Evolutionary conservation across 2,888 invertebrate species (phyloP).

Genomic region (Folsomia candida): DNA sequence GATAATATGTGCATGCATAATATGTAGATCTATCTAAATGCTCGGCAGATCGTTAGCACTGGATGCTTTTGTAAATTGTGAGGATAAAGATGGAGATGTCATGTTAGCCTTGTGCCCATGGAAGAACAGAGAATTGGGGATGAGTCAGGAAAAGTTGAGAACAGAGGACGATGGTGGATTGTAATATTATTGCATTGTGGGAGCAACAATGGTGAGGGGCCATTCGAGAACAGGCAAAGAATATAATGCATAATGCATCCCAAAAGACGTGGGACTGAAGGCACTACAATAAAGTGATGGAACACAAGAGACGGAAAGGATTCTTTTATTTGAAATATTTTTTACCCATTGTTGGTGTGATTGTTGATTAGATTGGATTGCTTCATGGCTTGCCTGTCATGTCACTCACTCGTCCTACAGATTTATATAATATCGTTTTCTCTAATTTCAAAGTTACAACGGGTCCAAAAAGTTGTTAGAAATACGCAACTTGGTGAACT

Average conservation of each 20-base stretch:
- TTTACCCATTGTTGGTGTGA: slow-evolving; percentile 12
- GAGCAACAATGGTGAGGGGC: background rate
- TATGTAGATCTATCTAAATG: too few species aligned
- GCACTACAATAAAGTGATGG: background rate
- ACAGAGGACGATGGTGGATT: background rate
- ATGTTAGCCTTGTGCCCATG: too few species aligned
- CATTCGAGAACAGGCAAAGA: background rate
- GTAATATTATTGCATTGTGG: background rate
- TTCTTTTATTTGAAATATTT: slow-evolving; percentile 1
- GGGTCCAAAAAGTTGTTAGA: background rate
- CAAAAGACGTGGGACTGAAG: background rate
- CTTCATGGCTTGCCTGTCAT: background rate
- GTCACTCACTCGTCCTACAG: background rate
- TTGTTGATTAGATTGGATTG: slow-evolving; percentile 19
- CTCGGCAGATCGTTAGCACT: too few species aligned
- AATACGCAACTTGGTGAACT: background rate
- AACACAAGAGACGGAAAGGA: background rate
- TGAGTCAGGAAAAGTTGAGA: background rate
- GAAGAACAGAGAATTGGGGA: too few species aligned
- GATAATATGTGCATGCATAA: too few species aligned
- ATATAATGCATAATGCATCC: background rate
- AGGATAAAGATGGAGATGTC: too few species aligned
- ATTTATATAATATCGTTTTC: background rate
- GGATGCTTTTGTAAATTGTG: too few species aligned
- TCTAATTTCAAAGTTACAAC: slow-evolving; percentile 3